These are phyloP conservation scores for Poecilia velifera DNA, from an alignment of 2,797 vertebrate species.

Conservation along the genomic window DNA sequence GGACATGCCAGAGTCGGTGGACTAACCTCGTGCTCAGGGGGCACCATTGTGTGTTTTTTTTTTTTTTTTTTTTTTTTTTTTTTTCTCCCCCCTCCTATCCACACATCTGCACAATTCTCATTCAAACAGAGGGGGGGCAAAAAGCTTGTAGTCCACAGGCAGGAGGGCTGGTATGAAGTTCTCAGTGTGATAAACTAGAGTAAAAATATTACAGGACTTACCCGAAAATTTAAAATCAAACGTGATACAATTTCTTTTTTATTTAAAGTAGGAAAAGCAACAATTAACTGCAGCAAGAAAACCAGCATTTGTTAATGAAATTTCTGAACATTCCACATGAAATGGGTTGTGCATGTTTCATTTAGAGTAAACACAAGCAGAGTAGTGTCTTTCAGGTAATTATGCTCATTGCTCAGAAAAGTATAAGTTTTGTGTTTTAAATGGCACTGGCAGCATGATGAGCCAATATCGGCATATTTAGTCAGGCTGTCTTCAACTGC, in stretches of 20 bases:
- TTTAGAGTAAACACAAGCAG: background rate
- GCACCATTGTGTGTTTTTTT: constrained; percentile 55
- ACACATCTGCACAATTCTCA: constrained; percentile 54
- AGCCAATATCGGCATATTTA: background rate
- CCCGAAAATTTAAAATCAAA: background rate
- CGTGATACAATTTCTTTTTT: background rate
- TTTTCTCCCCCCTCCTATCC: constrained; percentile 20
- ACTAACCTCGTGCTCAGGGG: constrained; percentile 54
- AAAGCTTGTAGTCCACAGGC: constrained; percentile 12
- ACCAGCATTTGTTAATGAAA: background rate
- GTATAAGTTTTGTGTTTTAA: background rate
- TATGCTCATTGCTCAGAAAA: background rate
- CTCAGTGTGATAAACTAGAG: background rate
- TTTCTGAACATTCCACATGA: background rate
- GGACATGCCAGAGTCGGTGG: constrained; percentile 68
- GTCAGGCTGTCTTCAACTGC: background rate
- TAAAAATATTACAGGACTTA: background rate
- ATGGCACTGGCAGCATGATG: background rate
- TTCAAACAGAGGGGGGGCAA: constrained; percentile 21
- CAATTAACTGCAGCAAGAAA: background rate
- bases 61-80: background rate
- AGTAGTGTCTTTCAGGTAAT: background rate
- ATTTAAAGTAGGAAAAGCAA: background rate
- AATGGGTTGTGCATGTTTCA: background rate
- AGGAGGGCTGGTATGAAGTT: background rate